Evolutionary conservation across 2,797 vertebrate species (phyloP), one percentile per base, ranked within the genome.

Genomic region (Coilia nasus): DNA sequence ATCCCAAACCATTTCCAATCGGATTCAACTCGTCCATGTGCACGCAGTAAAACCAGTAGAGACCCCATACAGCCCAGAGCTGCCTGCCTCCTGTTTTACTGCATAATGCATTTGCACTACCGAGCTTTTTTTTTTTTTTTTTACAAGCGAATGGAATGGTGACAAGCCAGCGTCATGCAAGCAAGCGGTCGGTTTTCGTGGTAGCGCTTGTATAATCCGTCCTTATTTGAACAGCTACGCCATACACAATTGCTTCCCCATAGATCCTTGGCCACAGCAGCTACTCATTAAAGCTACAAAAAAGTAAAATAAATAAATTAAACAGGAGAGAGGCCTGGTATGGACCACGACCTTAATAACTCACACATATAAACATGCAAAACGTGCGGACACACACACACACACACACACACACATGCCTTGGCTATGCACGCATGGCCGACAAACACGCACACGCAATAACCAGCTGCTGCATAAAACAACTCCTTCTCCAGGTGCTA

Each of bases 401-500:
- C 56, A 19, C 15, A 57, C 56, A 57, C 56, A 57, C 56, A 3
- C 56, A 57, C 15, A 57, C 56, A 57, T 25, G 60, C 60, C 57
- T 59, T 17, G 17, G 57, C 57, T 19, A 21, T 59, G 19, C 57
- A 19, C 57, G 57, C n/a, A 59, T 2, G 23, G 60, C 60, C 23
- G 0, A 64, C 60, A 64, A 9, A 10, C 21, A 62, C 6, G 11
- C 19, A 17, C 59, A 59, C 47, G 12, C 47, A 50, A 6, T 23
- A 64, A 64, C 60, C 60, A 64, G 60, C 60, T 64, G 92, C 92
- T 91, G 91, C 88, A 83, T 75, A 56, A 4, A 82, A 82, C 90
- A 89, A 92, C 93, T 93, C 93, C 93, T 93, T 88, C 86, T 90
- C 85, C 91, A 94, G 93, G 91, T 92, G 91, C 62, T 62, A 15